A percentile compares a stretch with the other conserved stretches of the same genome.
These are phyloP conservation scores for Pemphigus obesinymphae DNA, from an alignment of 1,140 invertebrate genomes.

Conservation along the genomic window DNA sequence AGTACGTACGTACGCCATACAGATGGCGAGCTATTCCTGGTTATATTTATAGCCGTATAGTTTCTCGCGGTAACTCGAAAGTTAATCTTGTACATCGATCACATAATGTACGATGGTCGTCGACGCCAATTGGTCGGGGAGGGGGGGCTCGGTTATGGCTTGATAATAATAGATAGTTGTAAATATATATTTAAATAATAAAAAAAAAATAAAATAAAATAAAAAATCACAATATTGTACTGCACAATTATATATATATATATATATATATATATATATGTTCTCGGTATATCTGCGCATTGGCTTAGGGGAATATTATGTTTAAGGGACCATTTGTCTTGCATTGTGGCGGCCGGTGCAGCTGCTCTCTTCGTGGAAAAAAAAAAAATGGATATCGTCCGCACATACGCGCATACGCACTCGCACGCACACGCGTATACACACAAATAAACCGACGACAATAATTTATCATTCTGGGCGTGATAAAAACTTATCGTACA, in stretches of 20 bases:
- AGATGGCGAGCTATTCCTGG: too few species aligned
- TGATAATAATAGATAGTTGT: conserved; percentile 18
- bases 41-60: too few species aligned
- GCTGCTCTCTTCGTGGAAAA: conserved; percentile 38
- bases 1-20: too few species aligned
- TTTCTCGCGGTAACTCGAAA: background rate
- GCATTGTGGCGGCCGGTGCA: conserved; percentile 36
- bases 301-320: conserved; percentile 15
- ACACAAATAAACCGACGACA: background rate
- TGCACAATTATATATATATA: too few species aligned
- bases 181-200: conserved; percentile 23
- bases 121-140: background rate
- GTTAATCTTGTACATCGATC: background rate
- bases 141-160: background rate
- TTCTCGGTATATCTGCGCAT: background rate
- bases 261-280: background rate
- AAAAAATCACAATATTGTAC: conserved; percentile 33
- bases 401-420: background rate
- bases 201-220: too few species aligned
- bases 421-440: background rate
- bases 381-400: conserved; percentile 33
- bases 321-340: conserved; percentile 37
- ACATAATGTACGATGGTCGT: background rate
- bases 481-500: conserved; percentile 26
- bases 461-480: conserved; percentile 36